These are phyloP conservation scores for Laticauda laticaudata DNA, from an alignment of 2,113 vertebrate species.

Conservation along the genomic window DNA sequence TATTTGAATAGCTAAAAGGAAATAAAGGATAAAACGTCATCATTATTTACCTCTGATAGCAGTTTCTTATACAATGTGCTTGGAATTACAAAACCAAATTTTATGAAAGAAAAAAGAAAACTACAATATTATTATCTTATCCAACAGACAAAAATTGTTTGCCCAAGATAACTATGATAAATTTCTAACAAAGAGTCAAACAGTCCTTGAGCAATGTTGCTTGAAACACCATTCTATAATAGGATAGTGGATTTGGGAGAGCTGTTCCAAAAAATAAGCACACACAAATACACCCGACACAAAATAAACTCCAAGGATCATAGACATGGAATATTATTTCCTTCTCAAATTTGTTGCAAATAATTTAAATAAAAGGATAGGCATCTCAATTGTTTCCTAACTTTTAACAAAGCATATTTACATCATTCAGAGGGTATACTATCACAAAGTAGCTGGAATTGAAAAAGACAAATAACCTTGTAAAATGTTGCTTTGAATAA, in stretches of 20 bases:
- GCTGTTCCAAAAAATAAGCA: background rate
- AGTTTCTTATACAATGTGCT: background rate
- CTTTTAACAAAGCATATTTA: background rate
- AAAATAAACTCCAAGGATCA: background rate
- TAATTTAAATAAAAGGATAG: background rate
- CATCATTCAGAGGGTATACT: background rate
- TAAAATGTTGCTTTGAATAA: background rate
- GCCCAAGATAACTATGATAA: background rate
- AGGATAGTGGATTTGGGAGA: background rate
- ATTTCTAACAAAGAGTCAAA: background rate
- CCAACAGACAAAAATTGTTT: background rate
- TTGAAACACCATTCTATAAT: background rate
- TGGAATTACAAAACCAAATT: background rate
- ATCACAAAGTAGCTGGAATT: background rate
- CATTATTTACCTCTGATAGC: background rate
- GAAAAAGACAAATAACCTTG: background rate
- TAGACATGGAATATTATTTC: background rate
- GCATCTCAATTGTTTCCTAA: background rate
- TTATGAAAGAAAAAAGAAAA: background rate
- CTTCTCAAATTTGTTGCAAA: background rate
- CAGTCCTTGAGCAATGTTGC: background rate
- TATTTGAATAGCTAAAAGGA: background rate
- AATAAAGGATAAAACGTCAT: background rate
- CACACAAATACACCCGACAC: background rate
- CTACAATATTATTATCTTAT: background rate